Evolutionary conservation across 2,113 vertebrate species (phyloP), one percentile per base, ranked within the genome.

Genomic region (Andinoacara biseriatus): DNA sequence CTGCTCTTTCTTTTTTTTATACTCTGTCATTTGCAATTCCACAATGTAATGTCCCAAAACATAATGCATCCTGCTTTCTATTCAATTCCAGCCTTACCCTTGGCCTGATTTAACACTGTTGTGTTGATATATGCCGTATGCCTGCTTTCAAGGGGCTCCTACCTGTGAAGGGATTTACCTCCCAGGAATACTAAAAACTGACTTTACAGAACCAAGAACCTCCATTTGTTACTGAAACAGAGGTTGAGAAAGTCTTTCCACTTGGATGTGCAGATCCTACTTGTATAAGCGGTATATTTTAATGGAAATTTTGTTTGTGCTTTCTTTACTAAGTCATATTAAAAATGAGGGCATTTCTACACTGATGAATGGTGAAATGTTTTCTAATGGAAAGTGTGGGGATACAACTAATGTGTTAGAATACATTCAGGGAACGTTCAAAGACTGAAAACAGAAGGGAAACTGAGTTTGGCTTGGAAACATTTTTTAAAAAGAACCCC

Each of bases 61-160:
- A 61, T 58, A 58, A 62, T 38, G 49, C 86, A 82, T 83, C 83
- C 89, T 87, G 79, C 82, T 91, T 92, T 90, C 87, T 65, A 86
- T 92, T 92, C 85, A 81, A 72, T 90, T 89, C 90, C 67, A 54
- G 35, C 77, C 79, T 85, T 91, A 89, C 91, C 90, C 91, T 93
- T 90, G 93, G 86, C 86, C 92, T 85, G 90, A 82, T 94, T 92
- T 90, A 85, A 90, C 88, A 82, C 82, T 20, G 79, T 80, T 82
- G 82, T 87, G 88, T 86, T 94, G 88, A 91, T 91, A 76, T 91
- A 84, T 91, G 82, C 84, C 40, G 57, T 74, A 78, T 81, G 87
- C 88, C 84, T 86, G 69, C 89, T 86, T 89, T 85, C 78, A 82
- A 82, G 80, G 8, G 5, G 46, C 65, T 86, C 58, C 49, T 74